These are phyloP conservation scores for Campylorhamphus procurvoides DNA, from an alignment of 2,113 vertebrate genomes.

Conservation along the genomic window DNA sequence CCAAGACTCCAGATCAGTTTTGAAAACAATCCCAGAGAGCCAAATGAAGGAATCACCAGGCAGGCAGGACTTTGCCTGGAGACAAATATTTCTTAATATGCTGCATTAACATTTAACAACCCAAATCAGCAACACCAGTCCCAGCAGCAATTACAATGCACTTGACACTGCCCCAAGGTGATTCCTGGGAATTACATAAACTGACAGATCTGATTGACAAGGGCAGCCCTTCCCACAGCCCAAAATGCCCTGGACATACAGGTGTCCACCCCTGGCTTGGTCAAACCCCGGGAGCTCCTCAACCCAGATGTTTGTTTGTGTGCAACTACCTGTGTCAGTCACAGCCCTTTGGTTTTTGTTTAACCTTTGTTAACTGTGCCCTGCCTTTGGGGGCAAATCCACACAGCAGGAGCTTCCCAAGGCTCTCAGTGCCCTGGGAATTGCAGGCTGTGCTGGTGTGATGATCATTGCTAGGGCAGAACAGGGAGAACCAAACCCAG, in stretches of 20 bases:
- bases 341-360: background rate
- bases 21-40: background rate
- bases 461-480: background rate
- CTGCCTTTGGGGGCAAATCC: background rate
- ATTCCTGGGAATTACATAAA: background rate
- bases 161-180: background rate
- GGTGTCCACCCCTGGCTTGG: too few relatives aligned
- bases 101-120: background rate
- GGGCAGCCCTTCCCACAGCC: background rate
- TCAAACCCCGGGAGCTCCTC: background rate
- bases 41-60: background rate
- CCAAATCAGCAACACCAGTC: background rate
- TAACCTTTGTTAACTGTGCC: background rate
- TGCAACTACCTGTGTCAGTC: background rate
- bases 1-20: background rate
- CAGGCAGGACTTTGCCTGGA: background rate
- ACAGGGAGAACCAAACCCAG: background rate
- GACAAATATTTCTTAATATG: background rate
- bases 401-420: background rate
- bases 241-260: background rate
- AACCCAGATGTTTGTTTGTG: background rate
- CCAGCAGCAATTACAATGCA: background rate
- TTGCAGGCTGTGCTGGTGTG: background rate
- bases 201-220: background rate
- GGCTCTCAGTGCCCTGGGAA: background rate